These are phyloP conservation scores for Stenodema calcarata DNA, from an alignment of 2,888 invertebrate genomes.

Conservation along the genomic window DNA sequence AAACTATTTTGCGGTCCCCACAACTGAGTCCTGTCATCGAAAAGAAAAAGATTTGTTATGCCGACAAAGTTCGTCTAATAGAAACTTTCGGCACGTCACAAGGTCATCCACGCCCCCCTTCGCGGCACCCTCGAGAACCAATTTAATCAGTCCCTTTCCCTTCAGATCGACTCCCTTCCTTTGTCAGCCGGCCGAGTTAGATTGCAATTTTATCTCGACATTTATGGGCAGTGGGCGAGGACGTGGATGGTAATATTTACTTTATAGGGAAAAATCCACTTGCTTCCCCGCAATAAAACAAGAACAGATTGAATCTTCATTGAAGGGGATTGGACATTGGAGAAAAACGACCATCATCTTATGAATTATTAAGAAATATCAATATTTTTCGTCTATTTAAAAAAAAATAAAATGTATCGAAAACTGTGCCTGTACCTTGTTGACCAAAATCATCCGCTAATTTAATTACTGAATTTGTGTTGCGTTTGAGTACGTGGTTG, in stretches of 20 bases:
- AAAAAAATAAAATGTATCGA: too few relatives aligned
- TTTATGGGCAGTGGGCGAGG: slow-evolving; percentile 27
- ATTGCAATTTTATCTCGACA: slow-evolving; percentile 40
- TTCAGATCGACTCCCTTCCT: not conserved
- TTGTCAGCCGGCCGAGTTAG: not conserved
- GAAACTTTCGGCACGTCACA: slow-evolving; percentile 12
- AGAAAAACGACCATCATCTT: too few relatives aligned
- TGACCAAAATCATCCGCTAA: too few relatives aligned
- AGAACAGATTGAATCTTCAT: not conserved
- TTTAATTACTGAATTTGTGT: too few relatives aligned
- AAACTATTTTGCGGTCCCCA: slow-evolving; percentile 4
- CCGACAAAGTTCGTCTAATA: not conserved
- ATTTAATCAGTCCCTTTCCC: slow-evolving; percentile 25
- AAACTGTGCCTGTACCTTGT: too few relatives aligned
- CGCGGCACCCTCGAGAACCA: not conserved
- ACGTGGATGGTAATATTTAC: not conserved
- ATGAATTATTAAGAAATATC: too few relatives aligned
- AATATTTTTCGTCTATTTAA: too few relatives aligned
- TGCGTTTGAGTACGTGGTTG: too few relatives aligned
- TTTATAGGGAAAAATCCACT: slow-evolving; percentile 1
- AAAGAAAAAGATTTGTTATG: slow-evolving; percentile 21
- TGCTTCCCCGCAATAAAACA: not conserved
- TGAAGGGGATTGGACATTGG: not conserved
- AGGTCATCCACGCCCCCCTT: slow-evolving; percentile 13
- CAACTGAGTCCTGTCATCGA: not conserved